Evolutionary conservation across 2,113 vertebrate genomes (phyloP), one percentile per base, ranked within the genome.

Genomic region (Synchiropus splendidus): DNA sequence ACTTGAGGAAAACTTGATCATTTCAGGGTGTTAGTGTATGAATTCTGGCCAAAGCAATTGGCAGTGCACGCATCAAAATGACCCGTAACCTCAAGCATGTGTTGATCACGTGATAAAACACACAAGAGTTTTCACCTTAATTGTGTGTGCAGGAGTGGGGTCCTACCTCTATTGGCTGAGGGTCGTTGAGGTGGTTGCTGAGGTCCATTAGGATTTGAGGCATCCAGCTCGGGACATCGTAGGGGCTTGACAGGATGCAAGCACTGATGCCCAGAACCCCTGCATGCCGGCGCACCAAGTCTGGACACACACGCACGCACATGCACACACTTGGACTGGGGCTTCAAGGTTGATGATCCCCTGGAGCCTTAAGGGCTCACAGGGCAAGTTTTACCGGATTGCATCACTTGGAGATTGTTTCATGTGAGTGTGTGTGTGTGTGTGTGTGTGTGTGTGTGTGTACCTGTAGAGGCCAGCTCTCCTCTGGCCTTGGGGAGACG

Each of bases 191-290:
- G 56, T 97, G 93, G 51, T 87, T 85, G 49, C 93, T 97, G 56
- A 97, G 89, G 64, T 97, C 90, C 92, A 98, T 99, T 48, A 98
- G 83, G 36, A 96, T 91, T 74, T 94, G 90, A 31, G 92, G 94
- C 94, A 97, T 99, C 95, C 94, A 99, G 45, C 86, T 89, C 30
- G 94, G 94, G 34, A 99, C 95, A 12, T 96, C 89, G 0, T 99
- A 99, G 0, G 94, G 94, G 43, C 93, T 97, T 9, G 94, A 98
- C 18, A 98, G 82, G 74, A 98, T 87, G 52, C 94, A 98, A 0
- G 92, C 92, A 10, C 94, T 92, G 15, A 98, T 86, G 48, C 94
- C 94, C 4, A 98, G 82, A 12, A 99, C 92, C 1, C 94, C 94
- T 0, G 92, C 95, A 1, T 99, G 95, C 42, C 92, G 92, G 6